Percentiles rank a stretch among this genome's conserved stretches.
Conservation (phyloP, 64 coral and sea anemone species). For the Montipora sp. region DNA sequence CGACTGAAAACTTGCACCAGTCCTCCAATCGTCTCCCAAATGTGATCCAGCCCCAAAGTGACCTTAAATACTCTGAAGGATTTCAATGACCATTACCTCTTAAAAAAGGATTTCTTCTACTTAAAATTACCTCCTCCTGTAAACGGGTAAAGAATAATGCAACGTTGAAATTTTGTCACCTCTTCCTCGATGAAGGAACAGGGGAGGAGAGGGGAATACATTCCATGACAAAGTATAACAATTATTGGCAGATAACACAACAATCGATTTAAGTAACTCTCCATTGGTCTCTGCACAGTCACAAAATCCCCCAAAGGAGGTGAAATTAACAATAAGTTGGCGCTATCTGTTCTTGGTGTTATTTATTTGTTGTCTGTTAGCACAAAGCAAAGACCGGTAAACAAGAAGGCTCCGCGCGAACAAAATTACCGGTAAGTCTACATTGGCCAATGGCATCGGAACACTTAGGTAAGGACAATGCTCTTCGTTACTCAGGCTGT, state of each 20-base stretch:
- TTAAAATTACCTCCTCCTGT: not conserved
- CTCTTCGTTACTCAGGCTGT: not conserved
- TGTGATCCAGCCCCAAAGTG: not conserved
- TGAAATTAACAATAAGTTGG: not conserved
- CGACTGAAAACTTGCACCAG: no score
- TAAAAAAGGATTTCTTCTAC: not conserved
- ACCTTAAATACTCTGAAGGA: constrained; percentile 15
- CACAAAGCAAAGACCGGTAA: no score
- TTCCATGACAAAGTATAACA: not conserved
- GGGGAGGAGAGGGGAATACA: not conserved
- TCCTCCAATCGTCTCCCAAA: not conserved
- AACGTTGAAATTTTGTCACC: not conserved
- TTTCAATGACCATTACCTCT: not conserved
- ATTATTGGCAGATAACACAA: not conserved
- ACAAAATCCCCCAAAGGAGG: not conserved
- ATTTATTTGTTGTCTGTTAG: no score
- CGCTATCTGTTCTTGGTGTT: no score
- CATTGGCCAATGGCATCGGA: no score
- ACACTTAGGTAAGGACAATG: not conserved
- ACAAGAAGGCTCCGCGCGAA: no score
- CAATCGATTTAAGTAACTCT: not conserved
- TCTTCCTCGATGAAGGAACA: not conserved
- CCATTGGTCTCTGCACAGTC: not conserved
- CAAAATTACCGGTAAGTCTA: no score
- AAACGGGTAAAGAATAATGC: not conserved